Evolutionary conservation across 2,113 vertebrate genomes (phyloP).

Genomic region (Nymphicus hollandicus): DNA sequence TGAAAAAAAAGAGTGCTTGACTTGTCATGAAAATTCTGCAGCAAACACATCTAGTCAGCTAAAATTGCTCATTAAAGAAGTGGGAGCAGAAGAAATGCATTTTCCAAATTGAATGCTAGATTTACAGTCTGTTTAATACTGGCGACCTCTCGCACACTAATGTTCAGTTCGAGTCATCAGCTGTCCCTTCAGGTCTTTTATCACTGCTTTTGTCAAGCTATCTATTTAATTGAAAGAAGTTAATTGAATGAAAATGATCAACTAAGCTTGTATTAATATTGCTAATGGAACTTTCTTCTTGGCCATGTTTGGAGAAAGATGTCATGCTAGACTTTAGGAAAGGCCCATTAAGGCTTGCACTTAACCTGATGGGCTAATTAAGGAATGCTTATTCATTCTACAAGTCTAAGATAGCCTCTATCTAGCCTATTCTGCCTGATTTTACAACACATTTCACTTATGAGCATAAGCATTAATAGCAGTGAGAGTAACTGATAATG

Average conservation of each 20-base stretch:
- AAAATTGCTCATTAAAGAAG: conserved; percentile 93
- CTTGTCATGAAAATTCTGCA: conserved; percentile 72
- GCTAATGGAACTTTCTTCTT: conserved; percentile 99
- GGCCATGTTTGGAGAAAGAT: conserved; percentile 98
- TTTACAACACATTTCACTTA: conserved; percentile 96
- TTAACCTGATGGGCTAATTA: conserved; percentile 99
- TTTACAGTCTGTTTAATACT: conserved; percentile 94
- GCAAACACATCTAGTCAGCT: conserved; percentile 91
- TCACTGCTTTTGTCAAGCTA: conserved; percentile 99
- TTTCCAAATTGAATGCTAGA: conserved; percentile 97
- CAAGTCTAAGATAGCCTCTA: conserved; percentile 82
- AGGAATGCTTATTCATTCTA: conserved; percentile 96
- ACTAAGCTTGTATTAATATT: conserved; percentile 99
- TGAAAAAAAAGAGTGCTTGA: conserved; percentile 44
- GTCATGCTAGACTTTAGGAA: conserved; percentile 97
- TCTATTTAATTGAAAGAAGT: conserved; percentile 99
- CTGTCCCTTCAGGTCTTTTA: conserved; percentile 93
- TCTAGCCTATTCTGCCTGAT: conserved; percentile 81
- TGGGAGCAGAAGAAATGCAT: conserved; percentile 90
- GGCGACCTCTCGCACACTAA: conserved; percentile 93
- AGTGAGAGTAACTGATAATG: conserved; percentile 77
- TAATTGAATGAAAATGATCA: conserved; percentile 99
- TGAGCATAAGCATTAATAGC: conserved; percentile 73
- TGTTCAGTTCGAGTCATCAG: conserved; percentile 94
- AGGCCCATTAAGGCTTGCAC: conserved; percentile 98